Percentiles rank a stretch among this genome's conserved stretches.
Evolutionary conservation across 2,113 vertebrate genomes (phyloP).

Genomic region (Hassar affinis): DNA sequence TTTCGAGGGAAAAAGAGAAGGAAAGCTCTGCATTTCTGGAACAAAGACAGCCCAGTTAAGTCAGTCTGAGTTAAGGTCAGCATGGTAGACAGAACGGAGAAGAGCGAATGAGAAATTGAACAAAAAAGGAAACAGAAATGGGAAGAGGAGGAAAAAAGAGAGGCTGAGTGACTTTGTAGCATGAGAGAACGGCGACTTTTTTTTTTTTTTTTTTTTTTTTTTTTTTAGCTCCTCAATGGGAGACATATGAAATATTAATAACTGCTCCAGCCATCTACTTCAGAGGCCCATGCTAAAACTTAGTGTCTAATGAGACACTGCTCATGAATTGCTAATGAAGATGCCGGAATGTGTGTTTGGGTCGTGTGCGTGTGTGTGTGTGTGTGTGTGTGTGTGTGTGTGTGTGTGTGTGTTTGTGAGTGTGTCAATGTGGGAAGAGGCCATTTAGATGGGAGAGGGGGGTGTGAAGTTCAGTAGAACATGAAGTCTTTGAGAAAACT

Average conservation of each 20-base stretch:
- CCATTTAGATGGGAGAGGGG: conserved; percentile 55
- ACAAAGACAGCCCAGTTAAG: conserved; percentile 80
- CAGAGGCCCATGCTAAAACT: conserved; percentile 76
- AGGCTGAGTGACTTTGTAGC: conserved; percentile 71
- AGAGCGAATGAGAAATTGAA: conserved; percentile 56
- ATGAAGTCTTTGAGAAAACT: conserved; percentile 65
- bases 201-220: too few relatives aligned
- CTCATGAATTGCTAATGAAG: conserved; percentile 78
- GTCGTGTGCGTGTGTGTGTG: too few relatives aligned
- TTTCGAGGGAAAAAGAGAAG: conserved; percentile 57
- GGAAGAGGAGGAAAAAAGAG: conserved; percentile 50
- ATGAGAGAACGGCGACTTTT: conserved; percentile 66
- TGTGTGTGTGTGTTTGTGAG: too few relatives aligned
- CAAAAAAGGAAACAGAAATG: conserved; percentile 42
- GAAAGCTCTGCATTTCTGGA: conserved; percentile 71
- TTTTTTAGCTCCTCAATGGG: conserved; percentile 74
- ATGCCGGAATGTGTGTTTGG: conserved; percentile 73
- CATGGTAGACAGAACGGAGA: conserved; percentile 57
- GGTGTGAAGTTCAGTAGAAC: conserved; percentile 60
- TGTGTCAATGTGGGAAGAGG: conserved; percentile 51
- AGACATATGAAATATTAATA: conserved; percentile 79
- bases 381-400: conserved; percentile 34
- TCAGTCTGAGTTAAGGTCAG: conserved; percentile 77
- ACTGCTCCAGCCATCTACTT: conserved; percentile 75
- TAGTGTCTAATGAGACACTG: conserved; percentile 75